phyloP scores from a whole-genome alignment of 1,140 invertebrate species.

The Trachelipus rathkii region DNA sequence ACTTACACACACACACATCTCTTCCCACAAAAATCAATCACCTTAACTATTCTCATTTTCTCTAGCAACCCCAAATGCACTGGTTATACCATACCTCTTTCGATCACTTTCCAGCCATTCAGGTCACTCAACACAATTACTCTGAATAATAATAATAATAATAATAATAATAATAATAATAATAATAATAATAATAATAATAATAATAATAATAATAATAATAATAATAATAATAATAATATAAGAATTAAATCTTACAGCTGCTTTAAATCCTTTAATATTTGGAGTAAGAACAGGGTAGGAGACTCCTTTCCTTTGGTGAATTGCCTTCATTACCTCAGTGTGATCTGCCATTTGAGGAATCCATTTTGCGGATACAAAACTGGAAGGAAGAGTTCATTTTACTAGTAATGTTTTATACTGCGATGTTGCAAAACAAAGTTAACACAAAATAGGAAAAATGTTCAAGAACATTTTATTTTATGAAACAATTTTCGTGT shows the following conservation, averaged over 20 bases:
- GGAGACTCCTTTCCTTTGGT: conserved; percentile 55
- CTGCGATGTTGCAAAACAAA: background rate
- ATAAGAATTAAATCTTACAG: conserved; percentile 47
- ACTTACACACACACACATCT: no score
- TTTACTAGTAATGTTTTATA: no score
- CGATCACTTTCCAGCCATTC: no score
- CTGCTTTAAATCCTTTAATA: conserved; percentile 66
- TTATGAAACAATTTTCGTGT: background rate
- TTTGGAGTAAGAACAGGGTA: conserved; percentile 95
- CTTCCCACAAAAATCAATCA: no score
- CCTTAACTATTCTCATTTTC: no score
- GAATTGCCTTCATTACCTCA: conserved; percentile 70
- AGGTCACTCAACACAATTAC: no score
- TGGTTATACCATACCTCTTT: no score
- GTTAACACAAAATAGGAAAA: background rate
- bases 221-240: no score
- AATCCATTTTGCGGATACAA: conserved; percentile 97
- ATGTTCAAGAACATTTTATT: background rate
- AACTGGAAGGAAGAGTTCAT: conserved; percentile 58
- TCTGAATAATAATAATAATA: no score
- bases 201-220: no score
- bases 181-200: conserved; percentile 12
- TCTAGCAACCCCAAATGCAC: no score
- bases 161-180: background rate
- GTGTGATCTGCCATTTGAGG: conserved; percentile 90